Evolutionary conservation across 2,797 vertebrate species (phyloP), one percentile per base, ranked within the genome.

Genomic region (Hybognathus amarus): DNA sequence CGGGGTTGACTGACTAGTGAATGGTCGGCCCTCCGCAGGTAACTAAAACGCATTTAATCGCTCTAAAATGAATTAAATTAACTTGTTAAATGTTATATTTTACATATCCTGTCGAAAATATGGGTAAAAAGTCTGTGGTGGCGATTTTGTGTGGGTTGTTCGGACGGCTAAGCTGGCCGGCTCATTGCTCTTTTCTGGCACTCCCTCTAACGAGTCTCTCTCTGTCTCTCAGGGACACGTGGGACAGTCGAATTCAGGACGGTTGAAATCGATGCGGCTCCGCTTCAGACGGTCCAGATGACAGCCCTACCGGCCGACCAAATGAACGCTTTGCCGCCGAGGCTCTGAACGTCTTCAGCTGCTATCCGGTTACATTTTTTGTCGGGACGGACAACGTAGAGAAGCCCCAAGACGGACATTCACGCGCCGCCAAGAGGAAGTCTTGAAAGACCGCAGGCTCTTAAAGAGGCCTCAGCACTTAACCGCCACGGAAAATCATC

Each of bases 211-310:
- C n/a, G 78, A 94, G 92, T 93, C 85, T 94, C 86, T 88, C 85
- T 92, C n/a, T 89, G 84, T 89, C 81, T 93, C 91, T 84, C 91
- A 95, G 94, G 91, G 89, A 87, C 89, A 91, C 89, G 85, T 89
- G 92, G 88, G 90, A 91, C 87, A 88, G 88, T 91, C 88, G 56
- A 70, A 73, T 81, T 76, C 73, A 40, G 83, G 89, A 91, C 89
- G 88, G 88, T 88, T 89, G 86, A 91, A 89, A 90, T 89, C 90
- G 84, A 83, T 24, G 78, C 80, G 40, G 61, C 30, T 82, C 71
- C 36, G 24, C 80, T 83, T 88, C 75, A 42, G 69, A 61, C 30
- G 74, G 63, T 24, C 79, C 59, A 40, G 61, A 80, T 61, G 83
- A 87, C 80, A 66, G 71, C 79, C 76, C 6, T 6, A 38, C 77